Evolutionary conservation across 2,797 vertebrate genomes (phyloP).

Genomic region (Cossypha caffra): DNA sequence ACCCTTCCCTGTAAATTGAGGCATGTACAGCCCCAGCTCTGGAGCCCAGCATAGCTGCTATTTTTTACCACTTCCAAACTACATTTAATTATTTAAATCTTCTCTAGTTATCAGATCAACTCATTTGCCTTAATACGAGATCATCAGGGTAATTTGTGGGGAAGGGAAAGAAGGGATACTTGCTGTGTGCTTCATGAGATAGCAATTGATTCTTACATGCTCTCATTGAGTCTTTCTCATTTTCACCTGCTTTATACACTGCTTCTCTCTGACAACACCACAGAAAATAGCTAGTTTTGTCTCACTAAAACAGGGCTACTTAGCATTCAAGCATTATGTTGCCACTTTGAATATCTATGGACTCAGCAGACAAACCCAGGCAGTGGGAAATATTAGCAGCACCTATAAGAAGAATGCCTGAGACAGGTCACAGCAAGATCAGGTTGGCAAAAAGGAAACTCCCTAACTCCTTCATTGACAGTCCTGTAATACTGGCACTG

Average conservation of each 20-base stretch:
- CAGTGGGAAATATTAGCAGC: neutral
- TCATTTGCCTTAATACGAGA: neutral
- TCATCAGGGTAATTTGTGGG: neutral
- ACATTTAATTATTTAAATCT: neutral
- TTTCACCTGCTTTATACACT: neutral
- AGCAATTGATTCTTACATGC: neutral
- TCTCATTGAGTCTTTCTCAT: neutral
- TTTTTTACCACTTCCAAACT: neutral
- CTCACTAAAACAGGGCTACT: neutral
- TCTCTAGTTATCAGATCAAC: neutral
- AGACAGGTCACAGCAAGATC: neutral
- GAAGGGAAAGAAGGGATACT: neutral
- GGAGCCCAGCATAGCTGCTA: neutral
- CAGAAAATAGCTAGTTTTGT: neutral
- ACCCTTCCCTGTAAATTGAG: neutral
- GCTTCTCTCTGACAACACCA: neutral
- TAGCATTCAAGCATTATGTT: neutral
- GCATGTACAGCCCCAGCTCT: neutral
- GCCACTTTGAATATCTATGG: neutral
- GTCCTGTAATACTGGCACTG: neutral
- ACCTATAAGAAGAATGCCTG: neutral
- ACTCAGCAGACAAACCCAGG: neutral
- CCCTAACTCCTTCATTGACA: neutral
- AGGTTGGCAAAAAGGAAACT: fast-evolving
- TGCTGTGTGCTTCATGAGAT: neutral